These are phyloP conservation scores for Rhagoletis pomonella DNA, from an alignment of 1,140 invertebrate species.

Conservation along the genomic window DNA sequence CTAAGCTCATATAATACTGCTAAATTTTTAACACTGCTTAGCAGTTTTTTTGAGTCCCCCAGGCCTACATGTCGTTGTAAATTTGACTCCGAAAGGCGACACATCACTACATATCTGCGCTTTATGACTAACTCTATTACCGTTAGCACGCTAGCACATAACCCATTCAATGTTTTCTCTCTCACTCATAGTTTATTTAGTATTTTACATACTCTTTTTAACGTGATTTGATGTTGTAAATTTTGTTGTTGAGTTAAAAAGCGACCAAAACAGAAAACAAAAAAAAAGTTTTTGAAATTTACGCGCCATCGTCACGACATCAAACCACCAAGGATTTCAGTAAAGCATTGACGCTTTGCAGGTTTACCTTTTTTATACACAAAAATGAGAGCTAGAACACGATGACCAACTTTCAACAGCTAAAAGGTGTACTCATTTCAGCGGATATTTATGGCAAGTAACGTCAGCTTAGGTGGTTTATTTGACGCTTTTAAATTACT, in stretches of 20 bases:
- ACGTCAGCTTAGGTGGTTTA: conserved; percentile 12
- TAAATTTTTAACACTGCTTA: neutral
- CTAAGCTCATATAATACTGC: neutral
- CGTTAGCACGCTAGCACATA: conserved; percentile 22
- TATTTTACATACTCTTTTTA: conserved; percentile 7
- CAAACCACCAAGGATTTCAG: neutral
- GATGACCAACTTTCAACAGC: conserved; percentile 48
- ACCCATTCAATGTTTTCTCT: no score
- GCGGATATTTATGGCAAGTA: conserved; percentile 16
- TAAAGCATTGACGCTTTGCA: neutral
- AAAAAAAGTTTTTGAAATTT: conserved; percentile 24
- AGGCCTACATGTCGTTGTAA: conserved; percentile 17
- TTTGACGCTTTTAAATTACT: neutral
- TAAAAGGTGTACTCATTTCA: conserved; percentile 32
- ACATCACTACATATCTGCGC: conserved; percentile 17
- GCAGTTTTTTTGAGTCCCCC: neutral
- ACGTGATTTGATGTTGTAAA: conserved; percentile 48
- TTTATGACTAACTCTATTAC: conserved; percentile 47
- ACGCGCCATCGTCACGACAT: conserved; percentile 46
- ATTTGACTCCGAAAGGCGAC: conserved; percentile 17
- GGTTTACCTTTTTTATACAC: no score
- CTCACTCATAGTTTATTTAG: neutral
- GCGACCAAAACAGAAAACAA: neutral
- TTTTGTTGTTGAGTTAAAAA: neutral
- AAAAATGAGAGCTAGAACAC: neutral